phyloP scores from a whole-genome alignment of 2,888 invertebrate genomes.

The Tolmerus cingulatus region DNA sequence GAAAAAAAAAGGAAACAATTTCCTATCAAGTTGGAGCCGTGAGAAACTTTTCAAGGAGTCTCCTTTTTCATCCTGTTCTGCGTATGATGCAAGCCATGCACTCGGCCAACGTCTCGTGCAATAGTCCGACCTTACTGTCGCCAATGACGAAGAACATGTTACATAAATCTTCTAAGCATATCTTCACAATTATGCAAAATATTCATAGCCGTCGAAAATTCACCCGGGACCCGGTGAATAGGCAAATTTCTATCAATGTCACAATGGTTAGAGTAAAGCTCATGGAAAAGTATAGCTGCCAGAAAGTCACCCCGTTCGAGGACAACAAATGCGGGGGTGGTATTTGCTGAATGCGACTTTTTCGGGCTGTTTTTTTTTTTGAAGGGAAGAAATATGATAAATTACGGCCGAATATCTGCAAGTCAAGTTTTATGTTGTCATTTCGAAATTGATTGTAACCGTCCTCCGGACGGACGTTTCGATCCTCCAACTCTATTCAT shows the following conservation, averaged over 20 bases:
- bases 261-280: background rate
- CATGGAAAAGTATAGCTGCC: background rate
- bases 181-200: conserved; percentile 9
- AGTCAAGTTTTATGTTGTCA: conserved; percentile 11
- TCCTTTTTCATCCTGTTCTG: background rate
- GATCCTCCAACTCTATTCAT: background rate
- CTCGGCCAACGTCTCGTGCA: background rate
- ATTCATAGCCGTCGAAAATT: background rate
- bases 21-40: background rate
- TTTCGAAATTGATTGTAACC: conserved; percentile 23
- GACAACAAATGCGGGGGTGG: background rate
- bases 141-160: background rate
- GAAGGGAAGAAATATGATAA: background rate
- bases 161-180: background rate
- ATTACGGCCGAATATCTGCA: background rate
- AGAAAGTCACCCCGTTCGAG: background rate
- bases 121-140: conserved; percentile 14
- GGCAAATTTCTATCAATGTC: background rate
- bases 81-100: conserved; percentile 6
- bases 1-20: background rate
- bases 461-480: background rate
- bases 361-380: background rate
- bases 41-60: background rate
- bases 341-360: background rate
- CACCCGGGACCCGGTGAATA: background rate